These are phyloP conservation scores for Parotia lawesii DNA, from an alignment of 2,113 vertebrate species.

Conservation along the genomic window DNA sequence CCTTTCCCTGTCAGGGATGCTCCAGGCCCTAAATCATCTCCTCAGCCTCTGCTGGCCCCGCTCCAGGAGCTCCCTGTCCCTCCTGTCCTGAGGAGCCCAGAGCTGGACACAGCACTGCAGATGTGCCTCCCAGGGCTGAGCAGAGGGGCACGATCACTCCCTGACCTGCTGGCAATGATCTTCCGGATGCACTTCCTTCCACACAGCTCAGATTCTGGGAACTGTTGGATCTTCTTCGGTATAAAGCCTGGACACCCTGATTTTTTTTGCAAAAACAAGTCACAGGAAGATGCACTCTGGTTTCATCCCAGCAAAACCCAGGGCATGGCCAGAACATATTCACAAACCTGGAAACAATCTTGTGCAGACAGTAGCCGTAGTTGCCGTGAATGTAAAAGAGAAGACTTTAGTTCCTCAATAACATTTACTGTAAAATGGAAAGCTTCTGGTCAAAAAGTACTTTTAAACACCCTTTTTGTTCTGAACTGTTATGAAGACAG, in stretches of 20 bases:
- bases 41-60: fast-evolving
- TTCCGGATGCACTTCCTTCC: not conserved
- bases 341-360: not conserved
- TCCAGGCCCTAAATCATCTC: not conserved
- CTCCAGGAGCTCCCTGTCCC: not conserved
- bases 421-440: not conserved
- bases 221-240: fast-evolving
- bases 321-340: not conserved
- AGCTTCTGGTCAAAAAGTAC: not conserved
- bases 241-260: not conserved
- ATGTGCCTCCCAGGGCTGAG: not conserved
- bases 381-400: not conserved
- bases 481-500: not conserved
- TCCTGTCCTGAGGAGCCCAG: not conserved
- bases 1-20: not conserved
- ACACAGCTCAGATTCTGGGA: not conserved
- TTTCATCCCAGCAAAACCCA: not conserved
- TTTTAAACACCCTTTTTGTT: not conserved
- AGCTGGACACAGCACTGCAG: not conserved
- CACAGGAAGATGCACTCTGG: not conserved
- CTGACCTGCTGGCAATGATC: not conserved
- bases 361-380: not conserved
- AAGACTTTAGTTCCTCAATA: not conserved
- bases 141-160: not conserved
- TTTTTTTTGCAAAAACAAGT: not conserved